Evolutionary conservation across 2,797 vertebrate species (phyloP), one percentile per base, ranked within the genome.

Genomic region (Ptychobarbus kaznakovi): DNA sequence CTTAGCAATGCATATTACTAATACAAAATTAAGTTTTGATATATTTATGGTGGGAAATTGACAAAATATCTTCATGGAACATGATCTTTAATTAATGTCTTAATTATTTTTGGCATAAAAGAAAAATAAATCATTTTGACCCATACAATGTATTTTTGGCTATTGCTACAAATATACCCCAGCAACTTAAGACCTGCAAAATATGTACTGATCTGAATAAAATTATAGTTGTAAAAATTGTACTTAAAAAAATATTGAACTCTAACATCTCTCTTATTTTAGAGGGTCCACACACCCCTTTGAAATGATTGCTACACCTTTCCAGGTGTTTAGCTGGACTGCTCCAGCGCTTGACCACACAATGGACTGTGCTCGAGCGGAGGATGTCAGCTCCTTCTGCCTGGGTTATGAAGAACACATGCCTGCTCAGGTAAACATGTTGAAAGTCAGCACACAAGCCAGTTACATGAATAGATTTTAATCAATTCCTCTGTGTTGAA

Each of bases 261-360:
- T 69, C 66, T n/a, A 16, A 68, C 18, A 22, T 51, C 4, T 82
- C 9, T 49, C 53, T 84, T 51, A 16, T 80, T 79, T 28, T 83
- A 88, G 87, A 81, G 80, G 56, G 32, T 85, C 70, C 69, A 87
- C 86, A 32, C 89, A 89, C 68, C 89, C 89, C 4, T 97, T 97
- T 86, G 98, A 99, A 93, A 96, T 95, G 86, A 96, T 98, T n/a
- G 96, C 96, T 73, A 97, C 97, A 56, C 97, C 97, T 20, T 97
- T 97, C 94, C 98, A 98, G 91, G 94, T 98, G 83, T 98, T 97
- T 87, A 97, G 96, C 91, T 99, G 98, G 98, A 96, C 95, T 0
- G 97, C 97, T 0, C 97, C 96, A 0, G 95, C 95, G 3, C 96
- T 95, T 1, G 97, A 99, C 75, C 97, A 98, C 0, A 94, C 94